phyloP scores from a whole-genome alignment of 2,888 invertebrate species.

The Palloptera scutellata region DNA sequence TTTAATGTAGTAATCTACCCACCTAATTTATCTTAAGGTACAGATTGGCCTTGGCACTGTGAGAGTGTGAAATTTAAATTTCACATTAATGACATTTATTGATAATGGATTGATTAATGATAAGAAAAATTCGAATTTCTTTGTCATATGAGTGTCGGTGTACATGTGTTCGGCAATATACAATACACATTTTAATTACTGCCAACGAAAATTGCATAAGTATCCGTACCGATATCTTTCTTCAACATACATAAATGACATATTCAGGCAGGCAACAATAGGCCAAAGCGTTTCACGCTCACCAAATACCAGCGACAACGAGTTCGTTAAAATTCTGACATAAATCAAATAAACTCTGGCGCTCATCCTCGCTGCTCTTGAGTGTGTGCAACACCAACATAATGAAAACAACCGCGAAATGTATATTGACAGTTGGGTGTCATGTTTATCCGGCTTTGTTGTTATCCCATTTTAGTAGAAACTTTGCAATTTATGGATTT shows the following conservation, averaged over 20 bases:
- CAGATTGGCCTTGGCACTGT: not conserved
- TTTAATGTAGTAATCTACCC: too few species aligned
- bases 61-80: constrained; percentile 59
- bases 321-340: constrained; percentile 58
- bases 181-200: not conserved
- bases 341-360: constrained; percentile 63
- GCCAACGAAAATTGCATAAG: too few species aligned
- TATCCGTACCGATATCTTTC: too few species aligned
- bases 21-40: too few species aligned
- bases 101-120: constrained; percentile 63
- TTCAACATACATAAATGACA: too few species aligned
- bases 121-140: constrained; percentile 43
- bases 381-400: constrained; percentile 39
- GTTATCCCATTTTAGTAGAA: constrained; percentile 58
- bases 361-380: constrained; percentile 43
- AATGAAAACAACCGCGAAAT: constrained; percentile 63
- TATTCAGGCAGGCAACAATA: not conserved
- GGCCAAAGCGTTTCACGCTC: not conserved
- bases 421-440: constrained; percentile 66
- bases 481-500: constrained; percentile 60
- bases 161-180: constrained; percentile 11
- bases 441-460: constrained; percentile 63
- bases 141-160: too few species aligned
- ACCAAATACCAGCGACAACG: not conserved
- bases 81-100: constrained; percentile 63